phyloP scores from a whole-genome alignment of 1,140 invertebrate genomes.

The Aphaenogaster rudis region DNA sequence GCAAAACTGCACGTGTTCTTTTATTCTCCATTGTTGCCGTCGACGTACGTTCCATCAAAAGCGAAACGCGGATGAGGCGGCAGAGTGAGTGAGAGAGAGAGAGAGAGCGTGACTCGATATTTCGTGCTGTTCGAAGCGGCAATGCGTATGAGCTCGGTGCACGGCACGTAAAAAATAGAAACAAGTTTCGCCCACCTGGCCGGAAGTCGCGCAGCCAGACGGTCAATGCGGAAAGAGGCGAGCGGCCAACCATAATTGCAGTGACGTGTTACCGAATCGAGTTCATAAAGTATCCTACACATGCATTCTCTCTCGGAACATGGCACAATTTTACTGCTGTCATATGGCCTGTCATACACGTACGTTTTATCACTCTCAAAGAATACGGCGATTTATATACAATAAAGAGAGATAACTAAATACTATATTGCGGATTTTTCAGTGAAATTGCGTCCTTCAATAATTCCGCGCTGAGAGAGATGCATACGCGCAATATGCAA shows the following conservation, averaged over 20 bases:
- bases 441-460: slow-evolving; percentile 15
- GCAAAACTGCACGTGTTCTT: slow-evolving; percentile 29
- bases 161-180: slow-evolving; percentile 61
- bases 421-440: slow-evolving; percentile 17
- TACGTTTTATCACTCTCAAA: background rate
- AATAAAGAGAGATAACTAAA: background rate
- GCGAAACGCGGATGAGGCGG: slow-evolving; percentile 40
- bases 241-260: slow-evolving; percentile 64
- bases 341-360: background rate
- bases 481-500: slow-evolving; percentile 11
- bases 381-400: background rate
- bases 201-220: slow-evolving; percentile 60
- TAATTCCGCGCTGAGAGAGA: slow-evolving; percentile 39
- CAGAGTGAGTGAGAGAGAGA: background rate
- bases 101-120: slow-evolving; percentile 51
- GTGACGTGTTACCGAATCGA: slow-evolving; percentile 50
- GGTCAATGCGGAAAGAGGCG: slow-evolving; percentile 50
- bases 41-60: slow-evolving; percentile 50
- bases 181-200: slow-evolving; percentile 60
- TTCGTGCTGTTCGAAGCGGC: slow-evolving; percentile 46
- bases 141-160: slow-evolving; percentile 47
- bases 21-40: slow-evolving; percentile 40
- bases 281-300: slow-evolving; percentile 24
- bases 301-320: background rate
- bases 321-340: background rate